Evolutionary conservation across 2,888 invertebrate genomes (phyloP), one percentile per base, ranked within the genome.

Genomic region (Achlya flavicornis): DNA sequence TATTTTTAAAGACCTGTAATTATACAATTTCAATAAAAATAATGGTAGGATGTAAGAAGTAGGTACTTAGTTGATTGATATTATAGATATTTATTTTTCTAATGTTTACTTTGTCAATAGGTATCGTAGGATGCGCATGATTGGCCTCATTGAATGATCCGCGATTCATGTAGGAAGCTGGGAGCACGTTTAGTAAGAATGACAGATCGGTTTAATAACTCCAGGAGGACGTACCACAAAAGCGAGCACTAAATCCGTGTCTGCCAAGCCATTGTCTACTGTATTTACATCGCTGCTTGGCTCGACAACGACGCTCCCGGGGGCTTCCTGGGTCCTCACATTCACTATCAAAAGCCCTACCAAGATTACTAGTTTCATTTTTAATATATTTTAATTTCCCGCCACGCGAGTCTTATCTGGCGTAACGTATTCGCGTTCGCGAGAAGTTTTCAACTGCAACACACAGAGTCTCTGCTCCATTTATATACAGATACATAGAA

Each of bases 401-500:
- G 77, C 74, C 74, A 72, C 71, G 67, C 68, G 71, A 68, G 68
- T 71, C 69, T 80, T 77, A 81, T 80, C 81, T 16, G 74, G 70
- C 79, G 75, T 68, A 70, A 78, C 78, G 80, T 80, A 79, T 83
- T 81, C 92, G 87, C 90, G 90, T 73, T 83, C 88, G 87, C 90
- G 88, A 78, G 80, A 82, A 76, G 86, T 81, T 90, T 88, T 89
- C 90, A 87, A 93, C 93, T 93, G 92, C 88, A 85, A 79, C 72
- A 77, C 81, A 68, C 81, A 71, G 80, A 87, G 88, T 75, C 85
- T 88, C 83, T 84, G 87, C 83, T 87, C 86, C 86, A 87, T 89
- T 91, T 93, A 93, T 91, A 93, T 90, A 87, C 81, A 87, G 83
- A 87, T 86, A 89, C 83, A 85, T 83, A 83, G 81, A 85, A 84